phyloP scores from a whole-genome alignment of 2,113 vertebrate genomes.

The Brachyhypopomus gauderio region DNA sequence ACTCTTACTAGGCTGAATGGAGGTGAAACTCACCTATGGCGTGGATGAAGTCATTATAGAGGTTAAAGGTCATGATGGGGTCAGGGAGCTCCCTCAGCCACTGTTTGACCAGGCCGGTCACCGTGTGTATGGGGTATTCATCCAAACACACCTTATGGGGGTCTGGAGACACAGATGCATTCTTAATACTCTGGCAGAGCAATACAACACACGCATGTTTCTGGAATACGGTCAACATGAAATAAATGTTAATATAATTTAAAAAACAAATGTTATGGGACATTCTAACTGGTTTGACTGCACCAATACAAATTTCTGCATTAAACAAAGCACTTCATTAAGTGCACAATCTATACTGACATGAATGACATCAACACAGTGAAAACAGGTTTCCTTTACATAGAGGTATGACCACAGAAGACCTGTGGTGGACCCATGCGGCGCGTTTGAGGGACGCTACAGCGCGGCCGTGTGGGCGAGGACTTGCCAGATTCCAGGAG shows the following conservation, averaged over 20 bases:
- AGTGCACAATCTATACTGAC: background rate
- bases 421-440: background rate
- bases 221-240: too few species aligned
- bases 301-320: too few species aligned
- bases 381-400: background rate
- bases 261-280: too few species aligned
- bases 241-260: too few species aligned
- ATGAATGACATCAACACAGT: background rate
- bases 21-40: constrained; percentile 84
- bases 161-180: constrained; percentile 68
- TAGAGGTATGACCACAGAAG: too few species aligned
- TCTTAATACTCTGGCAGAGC: constrained; percentile 14
- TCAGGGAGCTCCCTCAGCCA: constrained; percentile 95
- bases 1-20: background rate
- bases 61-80: constrained; percentile 91
- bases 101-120: constrained; percentile 93
- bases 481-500: constrained; percentile 83
- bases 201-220: background rate
- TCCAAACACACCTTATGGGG: constrained; percentile 83
- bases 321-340: too few species aligned
- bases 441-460: background rate
- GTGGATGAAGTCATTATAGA: constrained; percentile 91
- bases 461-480: background rate
- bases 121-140: constrained; percentile 92
- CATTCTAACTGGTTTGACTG: too few species aligned